phyloP scores from a whole-genome alignment of 2,113 vertebrate species.

The Zootoca vivipara region DNA sequence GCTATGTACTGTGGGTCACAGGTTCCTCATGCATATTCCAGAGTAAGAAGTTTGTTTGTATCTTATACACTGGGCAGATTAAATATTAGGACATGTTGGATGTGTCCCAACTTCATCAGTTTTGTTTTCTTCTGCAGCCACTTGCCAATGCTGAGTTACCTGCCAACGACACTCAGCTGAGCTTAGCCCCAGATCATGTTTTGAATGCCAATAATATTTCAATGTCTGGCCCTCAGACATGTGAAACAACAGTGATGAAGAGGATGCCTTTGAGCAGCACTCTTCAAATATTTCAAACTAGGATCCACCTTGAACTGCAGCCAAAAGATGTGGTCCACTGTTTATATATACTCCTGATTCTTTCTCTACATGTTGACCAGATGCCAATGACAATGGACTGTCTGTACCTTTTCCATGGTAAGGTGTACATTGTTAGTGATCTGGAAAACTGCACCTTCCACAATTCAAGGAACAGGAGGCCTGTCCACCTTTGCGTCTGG shows the following conservation, averaged over 20 bases:
- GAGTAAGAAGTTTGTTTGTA: background rate
- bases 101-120: background rate
- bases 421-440: background rate
- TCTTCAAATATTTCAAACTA: background rate
- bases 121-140: background rate
- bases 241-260: background rate
- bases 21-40: no score
- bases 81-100: background rate
- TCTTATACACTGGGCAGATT: background rate
- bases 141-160: background rate
- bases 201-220: background rate
- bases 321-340: background rate
- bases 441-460: background rate
- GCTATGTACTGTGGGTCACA: no score
- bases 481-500: background rate
- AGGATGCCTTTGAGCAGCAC: background rate
- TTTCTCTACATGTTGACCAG: background rate
- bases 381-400: background rate
- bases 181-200: background rate
- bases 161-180: background rate
- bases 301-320: background rate
- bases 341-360: background rate
- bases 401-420: background rate
- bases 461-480: background rate
- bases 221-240: background rate